A percentile compares a stretch with the other conserved stretches of the same genome.
phyloP scores from a whole-genome alignment of 2,797 vertebrate genomes.

The Spizella passerina region DNA sequence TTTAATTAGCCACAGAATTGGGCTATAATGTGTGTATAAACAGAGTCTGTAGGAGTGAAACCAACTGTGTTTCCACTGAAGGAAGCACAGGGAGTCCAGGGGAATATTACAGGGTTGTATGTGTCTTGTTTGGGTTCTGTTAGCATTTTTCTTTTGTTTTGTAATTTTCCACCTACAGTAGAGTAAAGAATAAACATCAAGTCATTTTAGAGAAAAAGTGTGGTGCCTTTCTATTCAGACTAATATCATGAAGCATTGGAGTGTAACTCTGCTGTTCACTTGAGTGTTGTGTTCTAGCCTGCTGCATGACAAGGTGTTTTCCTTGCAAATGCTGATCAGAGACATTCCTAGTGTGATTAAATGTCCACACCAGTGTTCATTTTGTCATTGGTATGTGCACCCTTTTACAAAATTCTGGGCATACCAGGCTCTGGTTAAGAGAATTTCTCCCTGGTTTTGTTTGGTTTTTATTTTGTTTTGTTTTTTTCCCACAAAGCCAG shows the following conservation, averaged over 20 bases:
- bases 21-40: not conserved
- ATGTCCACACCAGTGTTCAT: not conserved
- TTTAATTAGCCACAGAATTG: not conserved
- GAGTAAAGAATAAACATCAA: not conserved
- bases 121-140: not conserved
- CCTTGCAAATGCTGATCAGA: not conserved
- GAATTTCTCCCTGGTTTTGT: not conserved
- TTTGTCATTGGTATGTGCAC: not conserved
- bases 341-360: not conserved
- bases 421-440: not conserved
- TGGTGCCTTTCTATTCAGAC: not conserved
- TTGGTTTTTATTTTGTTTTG: not conserved
- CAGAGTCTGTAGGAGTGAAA: not conserved
- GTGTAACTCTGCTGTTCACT: not conserved
- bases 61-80: not conserved
- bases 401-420: not conserved
- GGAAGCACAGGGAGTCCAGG: not conserved
- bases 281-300: not conserved
- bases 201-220: not conserved
- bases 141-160: not conserved
- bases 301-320: not conserved
- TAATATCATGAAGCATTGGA: not conserved
- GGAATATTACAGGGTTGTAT: not conserved
- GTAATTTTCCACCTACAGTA: not conserved
- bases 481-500: not conserved